Evolutionary conservation across 1,140 invertebrate species (phyloP).

Genomic region (Telenomus remus): DNA sequence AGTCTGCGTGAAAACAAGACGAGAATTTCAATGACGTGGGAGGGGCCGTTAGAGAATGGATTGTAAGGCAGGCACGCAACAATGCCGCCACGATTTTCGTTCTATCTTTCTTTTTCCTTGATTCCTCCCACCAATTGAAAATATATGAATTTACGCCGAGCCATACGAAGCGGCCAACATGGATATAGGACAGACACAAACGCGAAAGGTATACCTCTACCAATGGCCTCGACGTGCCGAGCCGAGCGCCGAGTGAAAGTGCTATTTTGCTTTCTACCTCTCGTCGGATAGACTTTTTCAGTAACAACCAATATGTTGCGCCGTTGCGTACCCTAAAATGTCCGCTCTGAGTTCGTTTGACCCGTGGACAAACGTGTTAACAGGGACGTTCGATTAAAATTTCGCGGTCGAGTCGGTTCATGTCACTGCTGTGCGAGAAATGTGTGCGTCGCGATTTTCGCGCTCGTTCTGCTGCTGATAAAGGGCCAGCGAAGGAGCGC

Average conservation of each 20-base stretch:
- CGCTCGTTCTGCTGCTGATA: constrained; percentile 22
- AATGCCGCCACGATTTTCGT: constrained; percentile 51
- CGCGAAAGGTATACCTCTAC: constrained; percentile 16
- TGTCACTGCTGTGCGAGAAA: constrained; percentile 19
- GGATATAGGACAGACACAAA: constrained; percentile 38
- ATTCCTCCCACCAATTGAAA: constrained; percentile 28
- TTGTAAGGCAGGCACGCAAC: constrained; percentile 42
- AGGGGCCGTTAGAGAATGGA: constrained; percentile 51
- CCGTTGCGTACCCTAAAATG: constrained; percentile 46
- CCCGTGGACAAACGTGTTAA: constrained; percentile 8
- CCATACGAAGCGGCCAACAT: constrained; percentile 14
- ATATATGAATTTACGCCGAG: constrained; percentile 16
- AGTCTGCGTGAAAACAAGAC: not conserved
- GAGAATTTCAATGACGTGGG: constrained; percentile 51
- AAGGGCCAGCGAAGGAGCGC: constrained; percentile 32
- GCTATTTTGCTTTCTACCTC: constrained; percentile 74
- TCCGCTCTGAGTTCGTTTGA: constrained; percentile 26
- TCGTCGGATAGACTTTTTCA: constrained; percentile 51
- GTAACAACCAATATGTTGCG: constrained; percentile 67
- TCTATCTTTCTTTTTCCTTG: constrained; percentile 48
- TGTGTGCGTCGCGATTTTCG: constrained; percentile 29
- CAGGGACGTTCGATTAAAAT: too few species aligned
- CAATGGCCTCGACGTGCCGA: constrained; percentile 72
- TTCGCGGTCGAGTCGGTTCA: not conserved
- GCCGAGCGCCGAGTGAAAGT: constrained; percentile 70